Percentiles rank a stretch among this genome's conserved stretches.
Evolutionary conservation across 2,797 vertebrate genomes (phyloP).

Genomic region (Acanthopagrus latus): DNA sequence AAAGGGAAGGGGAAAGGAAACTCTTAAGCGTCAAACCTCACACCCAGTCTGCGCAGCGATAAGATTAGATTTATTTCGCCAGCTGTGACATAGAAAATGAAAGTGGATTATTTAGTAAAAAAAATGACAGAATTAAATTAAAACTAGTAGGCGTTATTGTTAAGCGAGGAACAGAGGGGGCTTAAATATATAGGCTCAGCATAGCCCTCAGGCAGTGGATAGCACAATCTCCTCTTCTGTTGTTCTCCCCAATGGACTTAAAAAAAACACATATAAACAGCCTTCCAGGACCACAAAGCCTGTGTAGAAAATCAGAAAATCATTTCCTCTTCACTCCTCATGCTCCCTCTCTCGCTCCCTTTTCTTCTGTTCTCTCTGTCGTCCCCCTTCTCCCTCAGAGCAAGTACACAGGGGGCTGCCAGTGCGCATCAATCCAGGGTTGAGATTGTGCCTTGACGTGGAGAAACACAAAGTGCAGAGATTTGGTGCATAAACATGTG

Average conservation of each 20-base stretch:
- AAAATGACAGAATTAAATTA: slow-evolving; percentile 81
- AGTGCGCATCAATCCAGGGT: slow-evolving; percentile 77
- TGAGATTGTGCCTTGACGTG: slow-evolving; percentile 74
- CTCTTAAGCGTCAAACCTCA: slow-evolving; percentile 63
- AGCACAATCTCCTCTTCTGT: slow-evolving; percentile 78
- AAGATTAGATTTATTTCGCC: slow-evolving; percentile 81
- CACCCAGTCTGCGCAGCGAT: slow-evolving; percentile 70
- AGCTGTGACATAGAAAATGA: slow-evolving; percentile 72
- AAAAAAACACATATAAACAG: slow-evolving; percentile 75
- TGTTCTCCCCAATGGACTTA: slow-evolving; percentile 79
- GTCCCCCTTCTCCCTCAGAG: slow-evolving; percentile 75
- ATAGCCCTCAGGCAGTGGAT: slow-evolving; percentile 78
- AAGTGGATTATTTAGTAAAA: slow-evolving; percentile 80
- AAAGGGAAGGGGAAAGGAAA: slow-evolving; percentile 29
- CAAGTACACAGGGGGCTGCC: slow-evolving; percentile 74
- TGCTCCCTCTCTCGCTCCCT: slow-evolving; percentile 39
- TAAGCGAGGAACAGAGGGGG: slow-evolving; percentile 77
- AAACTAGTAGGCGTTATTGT: slow-evolving; percentile 85
- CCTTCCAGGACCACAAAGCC: slow-evolving; percentile 81
- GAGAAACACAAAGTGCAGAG: slow-evolving; percentile 78
- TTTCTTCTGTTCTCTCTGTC: slow-evolving; percentile 57
- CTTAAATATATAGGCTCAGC: slow-evolving; percentile 82
- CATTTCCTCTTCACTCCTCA: slow-evolving; percentile 74
- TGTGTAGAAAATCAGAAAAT: slow-evolving; percentile 80
- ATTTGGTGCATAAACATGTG: slow-evolving; percentile 81